Base-by-base conservation (phyloP, 2,797 vertebrate genomes). In the Erpetoichthys calabaricus region DNA sequence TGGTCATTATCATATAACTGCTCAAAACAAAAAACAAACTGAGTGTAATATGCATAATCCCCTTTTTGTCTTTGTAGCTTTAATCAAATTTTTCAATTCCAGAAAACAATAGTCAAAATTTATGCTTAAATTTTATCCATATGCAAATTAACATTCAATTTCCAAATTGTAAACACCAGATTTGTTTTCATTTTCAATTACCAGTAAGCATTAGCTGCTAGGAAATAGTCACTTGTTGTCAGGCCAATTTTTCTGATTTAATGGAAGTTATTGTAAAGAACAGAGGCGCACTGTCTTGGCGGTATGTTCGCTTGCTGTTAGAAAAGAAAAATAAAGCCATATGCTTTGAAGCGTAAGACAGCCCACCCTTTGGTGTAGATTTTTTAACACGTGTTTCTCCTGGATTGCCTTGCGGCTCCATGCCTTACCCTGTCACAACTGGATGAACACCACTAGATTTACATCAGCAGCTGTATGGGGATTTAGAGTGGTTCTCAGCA, bases 401-500 rank as follows among this genome's bases (percentile, higher is more conserved):
- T 49, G 7, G 7, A 49, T 4, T 49, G 47, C 7, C 4, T 4
- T 49, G 4, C 4, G 3, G 5, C 47, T 7, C 3, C 7, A 49
- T 49, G 47, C 47, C 7, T 6, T 49, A n/a, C 47, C n/a, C 7
- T 49, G 47, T 49, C n/a, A 7, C 47, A 49, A 49, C n/a, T 6
- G 47, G 47, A 49, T 49, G 47, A 49, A n/a, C 5, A 49, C 7
- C 47, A 7, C 47, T 7, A 7, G 47, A 49, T 49, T 49, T 49
- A 49, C n/a, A 49, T 49, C 47, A 49, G 47, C 47, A 49, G 47
- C 4, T 49, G 47, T n/a, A 49, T 49, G 47, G 47, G 47, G 47
- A 49, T 49, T 4, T 49, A 7, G 25, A 49, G 49, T 49, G 47
- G 3, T 49, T 7, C n/a, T 49, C 7, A 49, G 47, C 47, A 7